Evolutionary conservation across 2,888 invertebrate genomes (phyloP).

Genomic region (Pristionchus maxplancki): DNA sequence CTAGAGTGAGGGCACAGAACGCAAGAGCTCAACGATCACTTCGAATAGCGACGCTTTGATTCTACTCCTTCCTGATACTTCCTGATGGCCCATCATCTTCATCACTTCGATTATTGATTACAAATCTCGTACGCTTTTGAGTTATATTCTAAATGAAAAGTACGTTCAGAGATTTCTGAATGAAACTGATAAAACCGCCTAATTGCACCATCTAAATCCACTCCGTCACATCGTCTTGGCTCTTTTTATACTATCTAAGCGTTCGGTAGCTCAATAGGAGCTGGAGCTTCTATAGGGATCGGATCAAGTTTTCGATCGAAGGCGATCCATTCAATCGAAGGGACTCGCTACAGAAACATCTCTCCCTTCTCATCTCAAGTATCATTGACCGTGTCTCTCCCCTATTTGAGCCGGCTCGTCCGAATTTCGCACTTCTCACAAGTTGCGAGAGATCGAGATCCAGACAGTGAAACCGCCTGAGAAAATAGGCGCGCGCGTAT

Average conservation of each 20-base stretch:
- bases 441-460: not conserved
- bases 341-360: constrained; percentile 4
- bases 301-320: not conserved
- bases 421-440: constrained; percentile 25
- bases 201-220: not conserved
- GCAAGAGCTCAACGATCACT: not conserved
- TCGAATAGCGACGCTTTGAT: not conserved
- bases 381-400: constrained; percentile 15
- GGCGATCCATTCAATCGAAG: constrained; percentile 5
- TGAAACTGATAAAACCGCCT: not conserved
- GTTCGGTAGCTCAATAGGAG: not conserved
- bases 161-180: not conserved
- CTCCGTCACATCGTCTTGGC: not conserved
- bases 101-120: too few species aligned
- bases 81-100: too few species aligned
- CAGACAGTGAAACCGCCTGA: not conserved
- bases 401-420: not conserved
- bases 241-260: not conserved
- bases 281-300: not conserved
- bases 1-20: not conserved
- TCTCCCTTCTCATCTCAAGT: constrained; percentile 31
- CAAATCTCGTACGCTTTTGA: not conserved
- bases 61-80: not conserved
- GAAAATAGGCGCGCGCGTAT: not conserved
- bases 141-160: not conserved